A percentile compares a stretch with the other conserved stretches of the same genome.
Conservation (phyloP, 2,113 vertebrate genomes). For the Toxotes chatareus region DNA sequence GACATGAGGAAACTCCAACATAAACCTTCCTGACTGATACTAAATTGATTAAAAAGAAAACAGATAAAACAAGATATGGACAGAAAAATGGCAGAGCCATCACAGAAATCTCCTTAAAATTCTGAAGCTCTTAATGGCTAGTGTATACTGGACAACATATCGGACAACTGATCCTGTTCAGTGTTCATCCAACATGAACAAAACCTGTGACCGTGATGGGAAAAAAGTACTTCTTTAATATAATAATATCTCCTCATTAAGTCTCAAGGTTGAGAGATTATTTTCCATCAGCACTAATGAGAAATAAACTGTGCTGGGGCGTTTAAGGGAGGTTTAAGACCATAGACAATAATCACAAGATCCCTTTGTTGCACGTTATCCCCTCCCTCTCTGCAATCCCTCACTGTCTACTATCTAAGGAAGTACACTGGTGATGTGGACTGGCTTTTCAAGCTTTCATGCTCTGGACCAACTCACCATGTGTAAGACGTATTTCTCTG, state of each 20-base stretch:
- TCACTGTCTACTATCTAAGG: not conserved
- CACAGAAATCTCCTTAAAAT: too few relatives aligned
- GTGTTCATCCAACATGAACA: not conserved
- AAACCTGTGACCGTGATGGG: too few relatives aligned
- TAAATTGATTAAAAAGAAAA: not conserved
- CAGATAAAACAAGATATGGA: not conserved
- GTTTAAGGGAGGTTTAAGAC: too few relatives aligned
- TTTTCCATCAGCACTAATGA: too few relatives aligned
- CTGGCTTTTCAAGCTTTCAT: not conserved
- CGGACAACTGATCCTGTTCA: too few relatives aligned
- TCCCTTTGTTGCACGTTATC: too few relatives aligned
- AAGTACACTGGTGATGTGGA: not conserved
- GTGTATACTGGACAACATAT: too few relatives aligned
- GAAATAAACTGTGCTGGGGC: too few relatives aligned
- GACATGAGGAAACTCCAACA: not conserved
- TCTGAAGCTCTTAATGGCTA: too few relatives aligned
- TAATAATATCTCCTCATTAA: not conserved
- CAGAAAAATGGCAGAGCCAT: not conserved
- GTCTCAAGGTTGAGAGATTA: not conserved
- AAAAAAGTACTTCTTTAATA: not conserved
- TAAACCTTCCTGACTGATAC: not conserved
- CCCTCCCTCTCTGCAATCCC: too few relatives aligned
- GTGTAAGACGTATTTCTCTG: slow-evolving; percentile 98
- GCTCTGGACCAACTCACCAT: slow-evolving; percentile 87
- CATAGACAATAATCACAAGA: too few relatives aligned